Conservation (phyloP, 2,113 vertebrate genomes). For the Entelurus aequoreus region DNA sequence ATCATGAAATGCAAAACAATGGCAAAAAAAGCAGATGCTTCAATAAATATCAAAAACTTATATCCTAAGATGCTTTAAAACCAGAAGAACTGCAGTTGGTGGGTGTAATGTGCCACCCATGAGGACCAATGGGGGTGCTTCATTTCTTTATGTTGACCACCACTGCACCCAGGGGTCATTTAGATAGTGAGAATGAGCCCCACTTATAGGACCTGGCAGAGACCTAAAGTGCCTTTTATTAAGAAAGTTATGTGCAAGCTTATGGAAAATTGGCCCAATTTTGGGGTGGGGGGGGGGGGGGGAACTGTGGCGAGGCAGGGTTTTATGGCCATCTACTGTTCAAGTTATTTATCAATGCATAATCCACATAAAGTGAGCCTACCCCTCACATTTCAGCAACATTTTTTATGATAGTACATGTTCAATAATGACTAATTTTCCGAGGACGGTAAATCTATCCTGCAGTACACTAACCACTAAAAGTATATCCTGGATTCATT, state of each 20-base stretch:
- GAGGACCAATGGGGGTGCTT: neutral
- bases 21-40: no score
- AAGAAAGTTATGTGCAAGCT: neutral
- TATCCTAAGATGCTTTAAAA: no score
- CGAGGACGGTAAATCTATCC: no score
- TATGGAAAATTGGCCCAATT: neutral
- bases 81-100: neutral
- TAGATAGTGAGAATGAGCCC: neutral
- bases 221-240: neutral
- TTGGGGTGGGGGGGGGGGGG: no score
- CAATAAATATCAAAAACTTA: no score
- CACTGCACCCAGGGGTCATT: neutral
- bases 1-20: slow-evolving; percentile 1
- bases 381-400: no score
- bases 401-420: no score
- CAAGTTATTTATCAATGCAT: no score
- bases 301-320: neutral
- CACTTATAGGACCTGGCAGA: neutral
- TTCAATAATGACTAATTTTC: no score
- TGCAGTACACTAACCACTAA: no score
- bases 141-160: neutral
- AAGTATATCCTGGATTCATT: no score
- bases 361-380: neutral
- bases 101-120: neutral
- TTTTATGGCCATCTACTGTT: no score